Percentiles rank a stretch among this genome's conserved stretches.
Evolutionary conservation across 2,113 vertebrate species (phyloP).

Genomic region (Ancistrus triradiatus): DNA sequence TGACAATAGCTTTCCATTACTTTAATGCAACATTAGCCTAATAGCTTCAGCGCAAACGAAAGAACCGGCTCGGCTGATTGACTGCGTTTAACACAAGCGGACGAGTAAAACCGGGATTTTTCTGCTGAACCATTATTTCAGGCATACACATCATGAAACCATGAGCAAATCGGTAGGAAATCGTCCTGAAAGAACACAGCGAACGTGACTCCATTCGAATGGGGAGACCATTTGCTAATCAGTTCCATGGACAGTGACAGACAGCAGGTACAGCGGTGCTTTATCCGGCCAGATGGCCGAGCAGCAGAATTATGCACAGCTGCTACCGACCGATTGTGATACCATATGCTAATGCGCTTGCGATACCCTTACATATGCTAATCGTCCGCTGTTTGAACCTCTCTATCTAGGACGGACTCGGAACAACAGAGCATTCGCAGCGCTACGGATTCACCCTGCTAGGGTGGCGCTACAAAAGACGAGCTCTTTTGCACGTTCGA

Average conservation of each 20-base stretch:
- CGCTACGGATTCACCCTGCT: not conserved
- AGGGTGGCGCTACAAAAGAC: not conserved
- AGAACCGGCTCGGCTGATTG: too few relatives aligned
- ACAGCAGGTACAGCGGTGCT: not conserved
- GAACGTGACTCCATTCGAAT: not conserved
- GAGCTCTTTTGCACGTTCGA: too few relatives aligned
- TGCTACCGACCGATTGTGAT: not conserved
- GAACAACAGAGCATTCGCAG: not conserved
- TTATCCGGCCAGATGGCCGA: not conserved
- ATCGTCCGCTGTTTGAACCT: not conserved
- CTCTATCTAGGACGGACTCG: not conserved
- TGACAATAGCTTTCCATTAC: too few relatives aligned
- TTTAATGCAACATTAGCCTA: too few relatives aligned
- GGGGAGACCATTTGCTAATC: not conserved
- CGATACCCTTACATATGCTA: not conserved
- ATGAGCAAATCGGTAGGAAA: too few relatives aligned
- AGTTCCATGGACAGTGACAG: not conserved
- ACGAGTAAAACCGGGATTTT: too few relatives aligned
- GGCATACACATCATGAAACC: too few relatives aligned
- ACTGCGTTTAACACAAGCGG: too few relatives aligned
- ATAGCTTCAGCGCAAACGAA: too few relatives aligned
- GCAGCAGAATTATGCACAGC: slow-evolving; percentile 10
- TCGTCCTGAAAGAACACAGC: too few relatives aligned
- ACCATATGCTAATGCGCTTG: not conserved
- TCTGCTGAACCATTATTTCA: too few relatives aligned